phyloP scores from a whole-genome alignment of 2,113 vertebrate genomes.

The Mormoops blainvillei region DNA sequence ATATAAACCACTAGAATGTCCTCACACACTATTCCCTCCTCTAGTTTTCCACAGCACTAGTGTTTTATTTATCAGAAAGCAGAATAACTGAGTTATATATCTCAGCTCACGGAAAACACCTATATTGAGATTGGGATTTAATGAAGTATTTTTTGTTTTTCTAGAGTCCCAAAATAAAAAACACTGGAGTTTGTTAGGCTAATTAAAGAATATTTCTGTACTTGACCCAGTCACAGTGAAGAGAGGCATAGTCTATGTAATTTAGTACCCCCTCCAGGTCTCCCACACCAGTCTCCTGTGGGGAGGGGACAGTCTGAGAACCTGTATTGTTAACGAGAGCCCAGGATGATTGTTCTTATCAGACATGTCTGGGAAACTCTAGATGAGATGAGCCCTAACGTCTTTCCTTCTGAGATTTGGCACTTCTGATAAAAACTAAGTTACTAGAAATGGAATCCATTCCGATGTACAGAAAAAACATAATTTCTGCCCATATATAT shows the following conservation, averaged over 20 bases:
- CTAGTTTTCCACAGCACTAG: neutral
- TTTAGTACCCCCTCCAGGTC: neutral
- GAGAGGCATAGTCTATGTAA: neutral
- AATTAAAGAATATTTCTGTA: neutral
- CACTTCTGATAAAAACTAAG: neutral
- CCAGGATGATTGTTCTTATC: neutral
- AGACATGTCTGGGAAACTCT: neutral
- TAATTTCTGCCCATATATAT: neutral
- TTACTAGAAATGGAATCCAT: neutral
- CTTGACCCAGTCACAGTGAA: neutral
- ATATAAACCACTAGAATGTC: neutral
- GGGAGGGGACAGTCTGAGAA: neutral
- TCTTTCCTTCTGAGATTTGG: conserved; percentile 4
- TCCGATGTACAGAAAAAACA: neutral
- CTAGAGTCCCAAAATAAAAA: neutral
- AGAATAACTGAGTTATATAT: neutral
- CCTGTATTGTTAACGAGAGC: neutral
- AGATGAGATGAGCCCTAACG: neutral
- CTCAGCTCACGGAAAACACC: neutral
- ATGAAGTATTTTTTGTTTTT: neutral
- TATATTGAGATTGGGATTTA: neutral
- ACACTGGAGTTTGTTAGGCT: neutral
- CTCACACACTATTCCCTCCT: neutral
- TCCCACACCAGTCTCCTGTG: neutral
- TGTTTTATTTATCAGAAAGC: neutral